Percentiles rank a stretch among this genome's conserved stretches.
Evolutionary conservation across 2,888 invertebrate genomes (phyloP).

Genomic region (Malacosoma neustria): DNA sequence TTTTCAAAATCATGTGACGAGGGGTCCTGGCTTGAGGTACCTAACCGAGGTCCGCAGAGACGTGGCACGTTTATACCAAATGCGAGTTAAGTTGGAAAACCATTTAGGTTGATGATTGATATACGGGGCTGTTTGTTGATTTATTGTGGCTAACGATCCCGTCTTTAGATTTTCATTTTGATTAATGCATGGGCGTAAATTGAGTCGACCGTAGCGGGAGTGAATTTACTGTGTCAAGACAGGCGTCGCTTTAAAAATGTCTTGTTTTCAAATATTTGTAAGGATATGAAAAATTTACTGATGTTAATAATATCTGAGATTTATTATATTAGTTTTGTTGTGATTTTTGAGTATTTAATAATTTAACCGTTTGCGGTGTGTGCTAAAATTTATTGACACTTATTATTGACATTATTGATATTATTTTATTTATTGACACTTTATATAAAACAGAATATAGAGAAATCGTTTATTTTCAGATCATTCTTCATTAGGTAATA

Average conservation of each 20-base stretch:
- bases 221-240: background rate
- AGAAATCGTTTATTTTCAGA: too few relatives aligned
- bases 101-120: slow-evolving; percentile 50
- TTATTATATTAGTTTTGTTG: background rate
- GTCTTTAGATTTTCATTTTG: slow-evolving; percentile 6
- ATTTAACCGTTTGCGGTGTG: too few relatives aligned
- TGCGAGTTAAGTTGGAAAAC: slow-evolving; percentile 27
- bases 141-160: slow-evolving; percentile 25
- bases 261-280: background rate
- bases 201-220: background rate
- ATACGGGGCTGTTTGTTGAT: slow-evolving; percentile 27
- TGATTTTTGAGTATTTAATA: too few relatives aligned
- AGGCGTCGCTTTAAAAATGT: background rate
- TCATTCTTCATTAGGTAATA: too few relatives aligned
- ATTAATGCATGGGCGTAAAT: slow-evolving; percentile 3
- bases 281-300: background rate
- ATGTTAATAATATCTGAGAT: background rate
- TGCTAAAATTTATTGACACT: too few relatives aligned
- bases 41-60: slow-evolving; percentile 32
- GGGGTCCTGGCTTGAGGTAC: slow-evolving; percentile 31
- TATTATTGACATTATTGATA: too few relatives aligned
- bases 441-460: too few relatives aligned
- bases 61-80: slow-evolving; percentile 26
- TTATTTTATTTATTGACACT: too few relatives aligned
- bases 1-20: slow-evolving; percentile 59